phyloP scores from a whole-genome alignment of 2,888 invertebrate species.

The Drosophila multiciliata region DNA sequence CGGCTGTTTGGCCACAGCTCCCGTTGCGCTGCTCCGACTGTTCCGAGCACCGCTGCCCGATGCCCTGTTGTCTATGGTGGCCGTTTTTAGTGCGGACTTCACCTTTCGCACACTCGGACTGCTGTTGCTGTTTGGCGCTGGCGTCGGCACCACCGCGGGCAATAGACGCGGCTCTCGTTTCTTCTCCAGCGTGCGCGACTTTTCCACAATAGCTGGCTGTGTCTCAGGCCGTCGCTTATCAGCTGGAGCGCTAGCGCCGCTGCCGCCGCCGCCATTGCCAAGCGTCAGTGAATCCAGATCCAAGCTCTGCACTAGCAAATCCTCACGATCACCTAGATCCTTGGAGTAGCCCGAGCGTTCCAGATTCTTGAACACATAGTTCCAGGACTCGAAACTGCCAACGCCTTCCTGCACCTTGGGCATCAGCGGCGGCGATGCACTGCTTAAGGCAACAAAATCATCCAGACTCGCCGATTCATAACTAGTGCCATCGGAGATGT shows the following conservation, averaged over 20 bases:
- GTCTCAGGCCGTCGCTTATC: constrained; percentile 63
- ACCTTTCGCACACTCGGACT: constrained; percentile 66
- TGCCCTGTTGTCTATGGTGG: constrained; percentile 60
- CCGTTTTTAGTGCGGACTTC: constrained; percentile 74
- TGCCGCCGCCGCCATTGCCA: constrained; percentile 58
- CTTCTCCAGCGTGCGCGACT: constrained; percentile 67
- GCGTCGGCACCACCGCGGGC: constrained; percentile 45
- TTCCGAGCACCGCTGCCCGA: constrained; percentile 10
- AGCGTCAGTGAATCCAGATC: constrained; percentile 82
- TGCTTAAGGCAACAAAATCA: constrained; percentile 64
- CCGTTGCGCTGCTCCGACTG: constrained; percentile 42
- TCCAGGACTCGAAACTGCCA: constrained; percentile 91
- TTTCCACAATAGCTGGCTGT: constrained; percentile 52
- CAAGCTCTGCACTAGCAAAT: constrained; percentile 86
- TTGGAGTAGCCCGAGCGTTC: constrained; percentile 90
- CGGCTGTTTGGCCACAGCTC: constrained; percentile 68
- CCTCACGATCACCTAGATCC: constrained; percentile 88
- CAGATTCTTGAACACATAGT: constrained; percentile 91
- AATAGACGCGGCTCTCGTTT: constrained; percentile 56
- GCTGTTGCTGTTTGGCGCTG: constrained; percentile 49
- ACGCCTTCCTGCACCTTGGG: constrained; percentile 88
- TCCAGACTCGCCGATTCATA: constrained; percentile 78
- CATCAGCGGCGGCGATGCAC: constrained; percentile 73
- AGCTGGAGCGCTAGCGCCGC: constrained; percentile 2
- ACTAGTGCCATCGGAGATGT: constrained; percentile 68